Base-by-base conservation (phyloP, 2,797 vertebrate species). In the Peromyscus eremicus region DNA sequence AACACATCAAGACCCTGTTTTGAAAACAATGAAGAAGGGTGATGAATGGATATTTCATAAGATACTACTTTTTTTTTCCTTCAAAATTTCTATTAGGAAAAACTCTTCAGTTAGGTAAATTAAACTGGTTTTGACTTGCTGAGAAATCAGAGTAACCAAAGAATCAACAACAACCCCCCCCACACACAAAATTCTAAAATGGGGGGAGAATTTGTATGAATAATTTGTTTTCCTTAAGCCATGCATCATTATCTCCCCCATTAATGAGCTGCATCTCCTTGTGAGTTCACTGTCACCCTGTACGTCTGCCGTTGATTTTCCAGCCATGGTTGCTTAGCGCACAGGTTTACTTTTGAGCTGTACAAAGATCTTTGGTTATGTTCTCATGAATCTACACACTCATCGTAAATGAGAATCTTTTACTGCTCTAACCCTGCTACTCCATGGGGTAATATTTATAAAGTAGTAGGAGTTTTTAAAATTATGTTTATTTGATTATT, bases 341-440 rank as follows among this genome's bases (percentile, higher is more conserved):
- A 34, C 12, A 94, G 52, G 43, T 76, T 94, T 94, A 76, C 81
- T 57, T 86, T 92, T 94, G 66, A 89, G 57, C 57, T 55, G 25
- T 62, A 25, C 75, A 73, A 81, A 96, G 60, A 32, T 93, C 46
- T 94, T 82, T 46, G 49, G 25, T 60, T 76, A 55, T 93, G 21
- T 79, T 89, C 19, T 32, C 60, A 12, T 81, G 57, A 85, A 40
- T 75, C 17, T 64, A 89, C 89, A 82, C 60, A 10, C 91, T 96
- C 79, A 40, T 43, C 73, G 46, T 95, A 70, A 68, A 57, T 64
- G 82, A 89, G 29, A 92, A 10, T 64, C 46, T 34, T 95, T 77
- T 95, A 68, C 37, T 92, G 40, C 27, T 10, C 32, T 90, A 70
- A 73, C 27, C 16, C 34, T 92, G 49, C 17, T 82, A 71, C 11